phyloP scores from a whole-genome alignment of 2,797 vertebrate genomes.

The Cuculus canorus region DNA sequence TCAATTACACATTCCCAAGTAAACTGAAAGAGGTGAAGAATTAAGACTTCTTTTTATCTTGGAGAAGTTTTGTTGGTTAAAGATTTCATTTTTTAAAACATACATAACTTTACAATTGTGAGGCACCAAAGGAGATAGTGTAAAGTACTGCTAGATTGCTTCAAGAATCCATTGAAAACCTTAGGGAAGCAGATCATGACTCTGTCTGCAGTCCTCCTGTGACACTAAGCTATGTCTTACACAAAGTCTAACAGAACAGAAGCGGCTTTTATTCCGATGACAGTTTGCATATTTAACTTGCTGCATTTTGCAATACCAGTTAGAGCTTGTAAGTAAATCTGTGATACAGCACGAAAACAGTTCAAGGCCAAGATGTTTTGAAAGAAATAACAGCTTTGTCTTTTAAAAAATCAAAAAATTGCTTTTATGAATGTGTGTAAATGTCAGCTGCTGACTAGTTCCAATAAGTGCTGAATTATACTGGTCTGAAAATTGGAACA shows the following conservation, averaged over 20 bases:
- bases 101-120: background rate
- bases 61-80: background rate
- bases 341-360: background rate
- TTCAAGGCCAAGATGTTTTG: background rate
- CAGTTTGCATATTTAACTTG: conserved; percentile 33
- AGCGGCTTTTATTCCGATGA: conserved; percentile 17
- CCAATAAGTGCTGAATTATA: background rate
- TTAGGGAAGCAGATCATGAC: background rate
- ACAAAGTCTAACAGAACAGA: conserved; percentile 18
- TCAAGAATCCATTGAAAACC: background rate
- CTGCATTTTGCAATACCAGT: background rate
- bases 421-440: background rate
- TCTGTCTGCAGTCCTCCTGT: background rate
- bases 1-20: background rate
- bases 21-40: background rate
- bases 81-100: background rate
- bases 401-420: background rate
- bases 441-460: background rate
- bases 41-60: background rate
- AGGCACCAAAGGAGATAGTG: background rate
- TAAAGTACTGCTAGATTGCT: background rate
- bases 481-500: background rate
- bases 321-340: background rate
- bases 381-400: background rate
- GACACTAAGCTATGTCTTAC: conserved; percentile 7